Evolutionary conservation across 1,140 invertebrate species (phyloP).

Genomic region (Nephila pilipes): DNA sequence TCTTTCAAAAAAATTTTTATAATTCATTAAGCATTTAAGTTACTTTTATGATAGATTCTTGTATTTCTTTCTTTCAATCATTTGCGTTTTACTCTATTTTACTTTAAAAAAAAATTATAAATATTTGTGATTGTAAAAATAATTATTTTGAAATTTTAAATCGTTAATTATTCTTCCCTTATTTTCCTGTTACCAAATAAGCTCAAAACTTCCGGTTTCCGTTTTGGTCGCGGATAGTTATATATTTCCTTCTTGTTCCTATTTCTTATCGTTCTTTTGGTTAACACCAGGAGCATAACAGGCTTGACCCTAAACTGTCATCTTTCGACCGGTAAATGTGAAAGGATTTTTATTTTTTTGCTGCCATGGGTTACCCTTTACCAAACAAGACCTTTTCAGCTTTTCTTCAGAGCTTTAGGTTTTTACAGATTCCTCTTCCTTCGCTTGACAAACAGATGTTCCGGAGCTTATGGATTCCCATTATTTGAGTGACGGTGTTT

Average conservation of each 20-base stretch:
- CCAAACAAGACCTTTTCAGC: slow-evolving; percentile 8
- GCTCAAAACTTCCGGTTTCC: background rate
- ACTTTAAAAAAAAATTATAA: too few species aligned
- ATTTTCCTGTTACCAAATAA: too few species aligned
- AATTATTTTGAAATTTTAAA: too few species aligned
- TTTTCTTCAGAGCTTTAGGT: background rate
- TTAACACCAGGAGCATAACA: background rate
- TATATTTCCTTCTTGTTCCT: background rate
- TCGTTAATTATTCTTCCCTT: too few species aligned
- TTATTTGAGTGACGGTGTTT: background rate
- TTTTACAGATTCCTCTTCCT: slow-evolving; percentile 5
- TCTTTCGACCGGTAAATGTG: background rate
- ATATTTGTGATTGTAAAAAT: too few species aligned
- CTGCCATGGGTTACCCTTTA: slow-evolving; percentile 40
- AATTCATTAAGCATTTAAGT: too few species aligned
- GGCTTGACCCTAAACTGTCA: slow-evolving; percentile 48
- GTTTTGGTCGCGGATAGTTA: background rate
- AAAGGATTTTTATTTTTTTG: too few species aligned
- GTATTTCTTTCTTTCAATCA: too few species aligned
- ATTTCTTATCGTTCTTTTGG: background rate
- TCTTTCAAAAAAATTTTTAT: too few species aligned
- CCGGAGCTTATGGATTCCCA: background rate
- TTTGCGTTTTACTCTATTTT: too few species aligned
- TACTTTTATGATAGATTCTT: too few species aligned
- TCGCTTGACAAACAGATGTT: slow-evolving; percentile 13